Conservation (phyloP, 53 echinoderm and acorn worm species). For the Glandiceps talaboti region DNA sequence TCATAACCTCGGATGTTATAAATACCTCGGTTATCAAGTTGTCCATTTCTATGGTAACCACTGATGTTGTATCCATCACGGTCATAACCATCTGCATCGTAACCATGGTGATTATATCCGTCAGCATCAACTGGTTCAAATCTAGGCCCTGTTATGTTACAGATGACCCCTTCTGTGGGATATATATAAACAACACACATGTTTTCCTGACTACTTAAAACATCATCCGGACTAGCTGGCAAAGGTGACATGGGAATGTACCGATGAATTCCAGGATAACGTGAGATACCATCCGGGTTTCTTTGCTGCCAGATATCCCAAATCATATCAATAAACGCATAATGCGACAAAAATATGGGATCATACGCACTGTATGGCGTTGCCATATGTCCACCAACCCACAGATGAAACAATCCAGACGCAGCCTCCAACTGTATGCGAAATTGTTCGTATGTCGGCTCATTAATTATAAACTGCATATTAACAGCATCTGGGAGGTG, state of each 20-base stretch:
- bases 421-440: background rate
- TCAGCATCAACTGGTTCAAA: background rate
- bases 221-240: background rate
- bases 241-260: background rate
- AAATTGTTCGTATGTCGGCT: background rate
- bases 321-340: background rate
- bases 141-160: background rate
- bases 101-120: background rate
- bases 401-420: background rate
- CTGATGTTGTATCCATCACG: conserved; percentile 39
- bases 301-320: background rate
- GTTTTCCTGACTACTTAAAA: background rate
- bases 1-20: background rate
- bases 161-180: background rate
- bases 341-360: background rate
- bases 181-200: background rate
- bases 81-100: conserved; percentile 64
- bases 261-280: background rate
- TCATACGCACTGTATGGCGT: background rate
- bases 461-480: background rate
- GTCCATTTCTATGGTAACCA: background rate
- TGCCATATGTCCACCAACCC: background rate
- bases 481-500: background rate
- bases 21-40: background rate
- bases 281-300: background rate